Evolutionary conservation across 37 sponge, comb jelly and placozoan genomes (phyloP), one percentile per base, ranked within the genome.

Genomic region (Ephydatia muelleri): DNA sequence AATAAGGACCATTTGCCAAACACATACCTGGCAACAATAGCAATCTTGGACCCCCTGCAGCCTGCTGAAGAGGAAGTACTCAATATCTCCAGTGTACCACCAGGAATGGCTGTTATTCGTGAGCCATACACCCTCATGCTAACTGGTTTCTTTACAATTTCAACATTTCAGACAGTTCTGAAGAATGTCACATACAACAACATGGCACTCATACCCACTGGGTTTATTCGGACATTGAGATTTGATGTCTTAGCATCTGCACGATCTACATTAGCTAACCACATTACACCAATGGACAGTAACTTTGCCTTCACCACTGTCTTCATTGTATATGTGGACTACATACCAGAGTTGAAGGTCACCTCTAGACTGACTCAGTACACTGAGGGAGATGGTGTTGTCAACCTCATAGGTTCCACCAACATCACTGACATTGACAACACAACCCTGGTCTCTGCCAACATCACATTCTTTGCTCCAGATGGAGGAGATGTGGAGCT

Each of bases 101-200:
- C 5, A 3, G 84, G 82, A 12, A 93, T 93, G 82, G 71, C 73
- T 40, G 2, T 38, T 22, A 31, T 70, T 1, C 85, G 70, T 75
- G 21, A 26, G 8, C 34, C 68, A 26, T 67, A 79, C 69, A 80
- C 49, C 16, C 86, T 92, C 22, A 75, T 33, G 1, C 30, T 92
- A 12, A 40, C 37, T 29, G 93, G 93, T 8, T 37, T n/a, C 3
- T 34, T 85, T 6, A 35, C 75, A 12, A 49, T 92, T 16, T 65
- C 81, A 49, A 23, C 68, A 21, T 88, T 82, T 40, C 49, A 88
- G 75, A 22, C 30, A 40, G 85, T 88, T 5, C 57, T 88, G 8
- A 65, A 86, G 2, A 88, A 85, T 40, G 33, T 92, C n/a, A 85
- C 86, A 0, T 92, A 92, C 75, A 65, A 87, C 80, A 93, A 93